Evolutionary conservation across 2,888 invertebrate species (phyloP), one percentile per base, ranked within the genome.

Genomic region (Embidobia sp.): DNA sequence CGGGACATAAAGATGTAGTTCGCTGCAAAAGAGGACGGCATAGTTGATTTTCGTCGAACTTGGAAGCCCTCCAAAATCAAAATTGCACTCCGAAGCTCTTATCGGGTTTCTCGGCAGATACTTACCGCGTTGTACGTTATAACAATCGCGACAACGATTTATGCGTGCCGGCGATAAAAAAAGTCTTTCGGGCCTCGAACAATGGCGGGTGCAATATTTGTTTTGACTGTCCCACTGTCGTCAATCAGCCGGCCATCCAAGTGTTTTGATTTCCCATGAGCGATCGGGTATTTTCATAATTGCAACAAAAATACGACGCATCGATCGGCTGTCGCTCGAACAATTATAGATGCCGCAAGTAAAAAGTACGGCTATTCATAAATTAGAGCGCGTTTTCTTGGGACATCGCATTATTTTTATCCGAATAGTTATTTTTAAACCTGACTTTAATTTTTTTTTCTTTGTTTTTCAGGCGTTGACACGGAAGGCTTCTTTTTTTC

Each of bases 11-110:
- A 63, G 35, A 67, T 53, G 46, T 31, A 27, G 49, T 67, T 53
- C 15, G 33, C 67, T 42, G 35, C 53, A 19, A 49, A 70, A 59
- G 59, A 70, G 48, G 35, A 48, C 76, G 40, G 57, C 46, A 49
- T 55, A 46, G 61, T 70, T 61, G 61, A 72, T 66, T 77, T 72
- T 70, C 53, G 42, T 77, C 70, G 49, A 72, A 66, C 44, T 72
- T 77, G 77, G 77, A 72, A 46, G 33, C 48, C 13, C 26, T 76
- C 76, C 76, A 76, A 70, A 64, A 70, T 64, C 76, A 76, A 76
- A 70, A 76, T 59, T 76, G 69, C 63, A 59, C 70, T 57, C 48
- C 55, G 13, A 59, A 40, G 33, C 66, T 66, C 70, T 77, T 72
- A 72, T 64, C 46, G 76, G 27, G 59, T 76, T 75, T 64, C 64